phyloP scores from a whole-genome alignment of 2,888 invertebrate species.

The Mythimna pallens region DNA sequence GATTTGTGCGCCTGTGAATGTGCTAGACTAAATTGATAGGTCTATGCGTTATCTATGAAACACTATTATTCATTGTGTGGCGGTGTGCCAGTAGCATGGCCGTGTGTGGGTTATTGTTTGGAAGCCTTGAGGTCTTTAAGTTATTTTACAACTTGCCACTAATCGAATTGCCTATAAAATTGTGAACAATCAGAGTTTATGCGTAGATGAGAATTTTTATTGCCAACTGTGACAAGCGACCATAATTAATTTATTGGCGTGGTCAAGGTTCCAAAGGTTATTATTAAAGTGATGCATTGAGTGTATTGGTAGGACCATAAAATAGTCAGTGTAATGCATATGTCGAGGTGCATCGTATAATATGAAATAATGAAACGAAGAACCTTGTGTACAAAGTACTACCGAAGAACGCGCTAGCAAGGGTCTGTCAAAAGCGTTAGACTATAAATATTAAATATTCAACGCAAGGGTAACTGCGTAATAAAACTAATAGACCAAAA shows the following conservation, averaged over 20 bases:
- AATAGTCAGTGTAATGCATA: slow-evolving; percentile 51
- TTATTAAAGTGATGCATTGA: slow-evolving; percentile 63
- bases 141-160: slow-evolving; percentile 84
- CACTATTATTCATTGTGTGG: slow-evolving; percentile 73
- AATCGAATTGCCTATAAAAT: slow-evolving; percentile 85
- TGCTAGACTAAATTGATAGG: slow-evolving; percentile 87
- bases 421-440: slow-evolving; percentile 79
- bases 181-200: slow-evolving; percentile 83
- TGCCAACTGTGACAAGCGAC: slow-evolving; percentile 73
- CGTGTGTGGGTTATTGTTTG: slow-evolving; percentile 76
- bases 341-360: slow-evolving; percentile 49
- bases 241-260: slow-evolving; percentile 81
- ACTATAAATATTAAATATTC: slow-evolving; percentile 76
- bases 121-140: slow-evolving; percentile 79
- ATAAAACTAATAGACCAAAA: slow-evolving; percentile 87
- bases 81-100: slow-evolving; percentile 68
- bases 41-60: slow-evolving; percentile 80
- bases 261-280: slow-evolving; percentile 79
- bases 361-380: slow-evolving; percentile 54
- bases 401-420: slow-evolving; percentile 70
- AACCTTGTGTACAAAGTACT: slow-evolving; percentile 65
- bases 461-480: slow-evolving; percentile 87
- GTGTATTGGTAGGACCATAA: slow-evolving; percentile 49
- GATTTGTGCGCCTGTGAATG: slow-evolving; percentile 86
- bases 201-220: slow-evolving; percentile 80